phyloP scores from a whole-genome alignment of 1,140 invertebrate genomes.

The Lasaia peninsularis region DNA sequence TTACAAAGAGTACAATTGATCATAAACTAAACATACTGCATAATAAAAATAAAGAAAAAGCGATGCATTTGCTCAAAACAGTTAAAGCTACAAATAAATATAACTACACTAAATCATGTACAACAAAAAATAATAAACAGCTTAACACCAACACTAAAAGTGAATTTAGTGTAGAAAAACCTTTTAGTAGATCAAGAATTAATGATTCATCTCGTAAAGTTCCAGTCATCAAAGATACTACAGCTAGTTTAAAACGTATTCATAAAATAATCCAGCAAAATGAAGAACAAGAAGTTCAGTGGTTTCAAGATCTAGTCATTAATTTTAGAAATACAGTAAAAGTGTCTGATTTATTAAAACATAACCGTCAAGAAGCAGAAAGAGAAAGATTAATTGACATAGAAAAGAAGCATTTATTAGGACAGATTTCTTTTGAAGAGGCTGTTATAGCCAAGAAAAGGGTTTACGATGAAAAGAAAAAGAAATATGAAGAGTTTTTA shows the following conservation, averaged over 20 bases:
- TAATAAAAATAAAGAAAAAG: constrained; percentile 68
- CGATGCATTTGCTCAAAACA: constrained; percentile 55
- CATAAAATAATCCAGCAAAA: constrained; percentile 64
- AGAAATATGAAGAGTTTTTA: constrained; percentile 70
- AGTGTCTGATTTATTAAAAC: constrained; percentile 62
- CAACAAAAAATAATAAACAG: constrained; percentile 34
- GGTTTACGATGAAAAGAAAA: constrained; percentile 65
- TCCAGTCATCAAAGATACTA: constrained; percentile 65
- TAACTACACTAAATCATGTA: constrained; percentile 37
- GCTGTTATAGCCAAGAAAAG: constrained; percentile 76
- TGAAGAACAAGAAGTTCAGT: constrained; percentile 74
- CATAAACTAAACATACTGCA: constrained; percentile 51
- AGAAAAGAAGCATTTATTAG: constrained; percentile 77
- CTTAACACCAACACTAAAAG: constrained; percentile 28
- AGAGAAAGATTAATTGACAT: constrained; percentile 71
- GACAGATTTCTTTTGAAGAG: constrained; percentile 78
- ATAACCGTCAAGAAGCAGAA: constrained; percentile 64
- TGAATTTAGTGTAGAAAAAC: constrained; percentile 28
- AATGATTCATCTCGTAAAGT: neutral
- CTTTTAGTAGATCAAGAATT: neutral
- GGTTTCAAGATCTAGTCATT: constrained; percentile 68
- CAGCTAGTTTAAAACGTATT: constrained; percentile 69
- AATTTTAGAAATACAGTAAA: constrained; percentile 58
- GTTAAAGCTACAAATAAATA: constrained; percentile 48
- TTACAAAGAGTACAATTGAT: constrained; percentile 57